A percentile compares a stretch with the other conserved stretches of the same genome.
phyloP scores from a whole-genome alignment of 2,888 invertebrate species.

The Pollenia amentaria region DNA sequence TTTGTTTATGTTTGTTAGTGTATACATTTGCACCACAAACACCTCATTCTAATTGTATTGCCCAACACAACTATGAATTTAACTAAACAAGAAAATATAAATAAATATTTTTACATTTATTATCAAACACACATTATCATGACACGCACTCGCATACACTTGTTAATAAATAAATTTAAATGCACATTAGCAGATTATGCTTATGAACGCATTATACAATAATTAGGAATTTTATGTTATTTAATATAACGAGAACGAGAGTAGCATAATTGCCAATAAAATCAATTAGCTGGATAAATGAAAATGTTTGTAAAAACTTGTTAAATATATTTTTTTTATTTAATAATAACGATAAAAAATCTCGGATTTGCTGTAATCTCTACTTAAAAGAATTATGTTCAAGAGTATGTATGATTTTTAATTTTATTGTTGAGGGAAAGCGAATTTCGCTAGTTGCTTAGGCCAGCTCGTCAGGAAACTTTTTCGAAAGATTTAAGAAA shows the following conservation, averaged over 20 bases:
- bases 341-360: no score
- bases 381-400: neutral
- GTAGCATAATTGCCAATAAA: neutral
- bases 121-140: neutral
- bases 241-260: neutral
- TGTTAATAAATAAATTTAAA: neutral
- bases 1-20: neutral
- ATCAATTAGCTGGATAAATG: constrained; percentile 11
- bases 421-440: no score
- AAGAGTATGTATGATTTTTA: no score
- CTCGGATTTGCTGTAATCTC: neutral
- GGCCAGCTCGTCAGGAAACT: no score
- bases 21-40: neutral
- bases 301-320: neutral
- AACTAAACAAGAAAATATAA: neutral
- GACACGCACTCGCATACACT: neutral
- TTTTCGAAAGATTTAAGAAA: no score
- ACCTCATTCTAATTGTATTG: neutral
- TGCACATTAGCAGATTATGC: constrained; percentile 2
- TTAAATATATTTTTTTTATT: no score
- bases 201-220: neutral
- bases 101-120: neutral
- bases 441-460: no score
- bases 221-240: constrained; percentile 4
- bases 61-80: neutral